Conservation (phyloP, 2,113 vertebrate genomes). For the Apaloderma vittatum region DNA sequence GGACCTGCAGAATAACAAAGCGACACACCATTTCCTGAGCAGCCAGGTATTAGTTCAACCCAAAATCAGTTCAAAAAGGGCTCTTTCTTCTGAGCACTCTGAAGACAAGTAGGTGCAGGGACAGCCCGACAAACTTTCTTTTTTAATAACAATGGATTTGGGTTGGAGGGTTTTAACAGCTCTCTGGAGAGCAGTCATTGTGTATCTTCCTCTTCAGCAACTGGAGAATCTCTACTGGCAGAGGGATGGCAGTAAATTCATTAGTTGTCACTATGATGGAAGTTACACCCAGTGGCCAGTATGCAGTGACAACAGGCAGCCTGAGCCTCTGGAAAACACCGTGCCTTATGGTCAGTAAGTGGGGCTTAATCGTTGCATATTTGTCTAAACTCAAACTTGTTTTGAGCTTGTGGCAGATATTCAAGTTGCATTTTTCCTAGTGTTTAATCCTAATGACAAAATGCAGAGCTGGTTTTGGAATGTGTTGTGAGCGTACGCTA, state of each 20-base stretch:
- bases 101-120: background rate
- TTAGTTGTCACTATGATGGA: constrained; percentile 95
- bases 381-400: background rate
- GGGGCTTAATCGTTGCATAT: background rate
- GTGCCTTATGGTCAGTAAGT: constrained; percentile 91
- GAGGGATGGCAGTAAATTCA: constrained; percentile 86
- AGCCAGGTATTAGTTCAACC: constrained; percentile 84
- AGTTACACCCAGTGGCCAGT: constrained; percentile 91
- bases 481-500: background rate
- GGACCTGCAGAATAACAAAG: constrained; percentile 84
- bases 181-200: background rate
- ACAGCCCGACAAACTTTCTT: background rate
- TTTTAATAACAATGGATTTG: background rate
- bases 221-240: constrained; percentile 95
- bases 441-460: background rate
- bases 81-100: background rate
- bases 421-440: background rate
- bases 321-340: constrained; percentile 86
- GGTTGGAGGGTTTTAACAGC: background rate
- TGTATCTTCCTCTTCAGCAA: constrained; percentile 79
- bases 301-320: constrained; percentile 70
- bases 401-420: background rate
- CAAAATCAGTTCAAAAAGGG: background rate
- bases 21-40: constrained; percentile 86
- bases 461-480: background rate